Evolutionary conservation across 2,888 invertebrate genomes (phyloP).

Genomic region (Amorpha juglandis): DNA sequence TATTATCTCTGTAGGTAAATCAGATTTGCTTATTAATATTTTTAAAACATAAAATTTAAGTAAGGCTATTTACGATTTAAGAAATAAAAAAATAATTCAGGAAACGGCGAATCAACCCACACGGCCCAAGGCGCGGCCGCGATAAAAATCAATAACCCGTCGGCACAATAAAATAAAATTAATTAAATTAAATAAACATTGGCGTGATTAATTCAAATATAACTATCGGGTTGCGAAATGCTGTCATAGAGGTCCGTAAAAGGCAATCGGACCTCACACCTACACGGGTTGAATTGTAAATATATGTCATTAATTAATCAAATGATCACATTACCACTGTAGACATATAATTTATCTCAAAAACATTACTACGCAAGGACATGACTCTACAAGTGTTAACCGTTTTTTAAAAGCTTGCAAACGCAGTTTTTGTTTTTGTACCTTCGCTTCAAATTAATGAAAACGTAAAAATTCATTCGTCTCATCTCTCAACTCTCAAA

Average conservation of each 20-base stretch:
- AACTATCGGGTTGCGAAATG: conserved; percentile 42
- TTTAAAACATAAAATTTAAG: not conserved
- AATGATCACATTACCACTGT: conserved; percentile 34
- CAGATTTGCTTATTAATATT: too few relatives aligned
- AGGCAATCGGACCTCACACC: conserved; percentile 55
- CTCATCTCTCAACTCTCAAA: too few relatives aligned
- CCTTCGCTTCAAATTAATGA: too few relatives aligned
- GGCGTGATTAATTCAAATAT: conserved; percentile 19
- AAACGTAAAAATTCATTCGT: too few relatives aligned
- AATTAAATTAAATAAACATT: conserved; percentile 8
- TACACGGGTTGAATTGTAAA: conserved; percentile 49
- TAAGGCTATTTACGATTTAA: not conserved
- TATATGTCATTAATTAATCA: conserved; percentile 43
- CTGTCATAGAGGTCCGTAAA: conserved; percentile 49
- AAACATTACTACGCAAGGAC: not conserved
- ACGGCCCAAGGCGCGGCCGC: conserved; percentile 4
- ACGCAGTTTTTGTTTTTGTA: too few relatives aligned
- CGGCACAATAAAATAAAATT: conserved; percentile 6
- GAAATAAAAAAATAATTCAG: not conserved
- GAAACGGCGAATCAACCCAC: not conserved
- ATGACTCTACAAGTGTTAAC: not conserved
- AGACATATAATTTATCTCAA: not conserved
- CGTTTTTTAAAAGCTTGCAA: not conserved
- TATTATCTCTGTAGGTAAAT: too few relatives aligned
- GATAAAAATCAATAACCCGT: conserved; percentile 10